Evolutionary conservation across 2,113 vertebrate species (phyloP).

Genomic region (Callocephalon fimbriatum): DNA sequence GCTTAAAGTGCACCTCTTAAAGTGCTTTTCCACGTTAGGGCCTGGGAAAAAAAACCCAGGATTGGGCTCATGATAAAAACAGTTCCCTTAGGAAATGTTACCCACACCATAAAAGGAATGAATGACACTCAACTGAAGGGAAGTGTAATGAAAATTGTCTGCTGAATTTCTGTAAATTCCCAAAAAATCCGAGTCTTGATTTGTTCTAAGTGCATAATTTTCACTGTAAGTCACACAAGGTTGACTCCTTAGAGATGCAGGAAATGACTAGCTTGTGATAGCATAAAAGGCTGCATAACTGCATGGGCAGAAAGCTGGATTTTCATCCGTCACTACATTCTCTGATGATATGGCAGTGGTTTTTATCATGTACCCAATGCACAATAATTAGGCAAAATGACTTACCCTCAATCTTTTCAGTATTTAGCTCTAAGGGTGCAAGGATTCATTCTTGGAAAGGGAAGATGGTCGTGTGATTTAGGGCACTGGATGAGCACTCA

Average conservation of each 20-base stretch:
- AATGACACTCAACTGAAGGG: not conserved
- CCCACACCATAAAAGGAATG: constrained; percentile 44
- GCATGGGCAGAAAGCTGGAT: not conserved
- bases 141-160: not conserved
- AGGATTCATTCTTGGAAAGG: constrained; percentile 62
- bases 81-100: not conserved
- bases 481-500: constrained; percentile 68
- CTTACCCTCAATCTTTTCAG: constrained; percentile 57
- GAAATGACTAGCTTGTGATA: not conserved
- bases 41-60: constrained; percentile 17
- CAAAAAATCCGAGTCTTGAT: not conserved
- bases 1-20: not conserved
- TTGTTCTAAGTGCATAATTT: not conserved
- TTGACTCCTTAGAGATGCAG: constrained; percentile 20
- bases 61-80: not conserved
- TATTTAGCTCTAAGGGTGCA: constrained; percentile 57
- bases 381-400: constrained; percentile 53
- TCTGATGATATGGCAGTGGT: not conserved
- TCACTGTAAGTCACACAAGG: not conserved
- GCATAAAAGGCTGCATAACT: not conserved
- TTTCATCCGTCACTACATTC: not conserved
- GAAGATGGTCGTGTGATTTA: constrained; percentile 64
- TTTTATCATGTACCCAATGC: not conserved
- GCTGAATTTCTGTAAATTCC: constrained; percentile 8
- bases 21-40: not conserved